Base-by-base conservation (phyloP, 2,888 invertebrate species). In the Stegophylla sp. region DNA sequence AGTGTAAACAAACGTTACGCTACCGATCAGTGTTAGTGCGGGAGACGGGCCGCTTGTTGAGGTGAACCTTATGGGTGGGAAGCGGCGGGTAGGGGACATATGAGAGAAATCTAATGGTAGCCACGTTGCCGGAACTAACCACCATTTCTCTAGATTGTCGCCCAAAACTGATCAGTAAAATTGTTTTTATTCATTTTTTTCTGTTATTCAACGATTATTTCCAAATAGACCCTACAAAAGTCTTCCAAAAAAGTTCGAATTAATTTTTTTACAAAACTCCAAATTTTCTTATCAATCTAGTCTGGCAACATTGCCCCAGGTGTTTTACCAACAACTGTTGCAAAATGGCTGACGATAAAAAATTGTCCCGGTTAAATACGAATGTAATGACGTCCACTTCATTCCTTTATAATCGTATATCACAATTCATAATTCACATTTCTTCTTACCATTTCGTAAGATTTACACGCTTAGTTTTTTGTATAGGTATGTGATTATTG, bases 1-100 rank as follows among this genome's bases (percentile, higher is more conserved):
- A 79, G 79, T 79, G 79, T 79, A 79, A 79, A 79, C 79, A 79
- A 79, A 79, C 79, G 79, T 79, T 79, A 79, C 51, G 79, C 71
- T 79, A 79, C 79, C 79, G 79, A 79, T 71, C 71, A 79, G 61
- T 71, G 79, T 79, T 79, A 79, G 79, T 79, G 79, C 79, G 79
- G 79, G 79, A 71, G 79, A 79, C 79, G 69, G 79, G 69, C 79
- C 79, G 79, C 79, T 79, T 79, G 79, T 79, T 79, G 79, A 79
- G 79, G 79, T 79, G 71, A 79, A 71, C 79, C 79, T 23, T 13
- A 79, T 41, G 64, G 64, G 61, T 61, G 69, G 71, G 69, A 71
- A 63, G 71, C 34, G 23, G 61, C 48, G 79, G 69, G 79, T 41
- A 51, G 79, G 79, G 79, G 79, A 79, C 79, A 79, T 79, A 71